Evolutionary conservation across 2,888 invertebrate species (phyloP), one percentile per base, ranked within the genome.

Genomic region (Perithous albicinctus): DNA sequence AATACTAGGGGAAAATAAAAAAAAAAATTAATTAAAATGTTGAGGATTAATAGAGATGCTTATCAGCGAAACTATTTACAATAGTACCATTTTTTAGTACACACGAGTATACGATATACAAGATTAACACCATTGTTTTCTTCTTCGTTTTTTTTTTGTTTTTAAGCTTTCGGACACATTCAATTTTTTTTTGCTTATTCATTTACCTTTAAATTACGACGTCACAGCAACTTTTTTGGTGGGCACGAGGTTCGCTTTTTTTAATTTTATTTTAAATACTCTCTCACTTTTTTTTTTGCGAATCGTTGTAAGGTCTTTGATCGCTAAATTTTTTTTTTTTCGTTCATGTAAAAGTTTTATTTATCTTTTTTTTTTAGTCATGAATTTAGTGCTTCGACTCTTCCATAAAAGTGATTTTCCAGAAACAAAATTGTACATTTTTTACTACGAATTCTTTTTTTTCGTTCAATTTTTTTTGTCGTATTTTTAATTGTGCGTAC

Each of bases 401-500:
- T 67, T 73, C 61, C 63, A 56, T 23, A 20, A 54, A 41, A 23
- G 29, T 77, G 29, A 29, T 29, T 59, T 35, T 32, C 18, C 18
- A 15, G n/a, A n/a, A n/a, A 32, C 20, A 32, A 12, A 64, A 32
- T 29, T 18, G 15, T 18, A 35, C 69, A 70, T 51, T 46, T 51
- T 46, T 63, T 35, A 48, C 56, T 8, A 12, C 26, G 26, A 54
- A 12, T 3, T 12, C 18, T 1, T 18, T 29, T 63, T 35, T 35
- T 54, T 54, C 20, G 1, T 18, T 59, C 5, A 48, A 26, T 70
- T 79, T 26, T 51, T 43, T 18, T 32, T 41, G 18, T 41, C 35
- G 32, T 41, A 41, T 61, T 73, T 69, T 38, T 41, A 81, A 77
- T 81, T 81, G 80, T 81, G 80, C 80, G 77, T 35, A 63, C 61